Conservation (phyloP, 2,113 vertebrate genomes). For the Pao palembangensis region DNA sequence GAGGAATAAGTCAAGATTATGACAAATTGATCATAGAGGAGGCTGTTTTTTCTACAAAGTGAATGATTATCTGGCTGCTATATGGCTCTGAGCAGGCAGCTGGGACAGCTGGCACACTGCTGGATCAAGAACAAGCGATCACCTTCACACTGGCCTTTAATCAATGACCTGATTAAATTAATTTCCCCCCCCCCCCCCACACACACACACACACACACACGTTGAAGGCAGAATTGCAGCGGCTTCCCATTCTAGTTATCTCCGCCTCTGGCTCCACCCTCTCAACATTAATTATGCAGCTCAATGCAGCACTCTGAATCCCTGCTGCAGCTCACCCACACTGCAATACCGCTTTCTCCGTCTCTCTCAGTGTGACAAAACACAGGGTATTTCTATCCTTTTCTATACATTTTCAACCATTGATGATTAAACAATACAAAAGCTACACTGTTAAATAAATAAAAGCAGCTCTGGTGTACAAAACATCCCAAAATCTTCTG, state of each 20-base stretch:
- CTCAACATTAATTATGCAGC: conserved; percentile 77
- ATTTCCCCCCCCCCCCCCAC: not conserved
- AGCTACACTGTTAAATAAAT: too few relatives aligned
- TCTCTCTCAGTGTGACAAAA: conserved; percentile 31
- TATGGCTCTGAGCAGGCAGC: conserved; percentile 24
- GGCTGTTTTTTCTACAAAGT: conserved; percentile 60
- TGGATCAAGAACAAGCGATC: not conserved
- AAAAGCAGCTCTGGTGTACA: too few relatives aligned
- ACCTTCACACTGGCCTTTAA: not conserved
- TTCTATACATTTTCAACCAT: conserved; percentile 3
- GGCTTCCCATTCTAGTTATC: conserved; percentile 33
- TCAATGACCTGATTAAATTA: too few relatives aligned
- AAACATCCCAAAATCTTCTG: not conserved
- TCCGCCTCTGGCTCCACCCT: conserved; percentile 65
- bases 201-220: conserved; percentile 1
- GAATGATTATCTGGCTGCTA: conserved; percentile 56
- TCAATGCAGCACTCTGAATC: conserved; percentile 77
- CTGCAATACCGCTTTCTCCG: conserved; percentile 42
- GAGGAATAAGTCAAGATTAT: conserved; percentile 37
- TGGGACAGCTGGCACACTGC: conserved; percentile 51
- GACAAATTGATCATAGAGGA: conserved; percentile 64
- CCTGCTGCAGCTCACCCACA: conserved; percentile 68
- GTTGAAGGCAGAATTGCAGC: conserved; percentile 15
- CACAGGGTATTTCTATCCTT: conserved; percentile 7
- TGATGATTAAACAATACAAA: not conserved